Evolutionary conservation across 2,888 invertebrate genomes (phyloP), one percentile per base, ranked within the genome.

Genomic region (Adineta ricciae): DNA sequence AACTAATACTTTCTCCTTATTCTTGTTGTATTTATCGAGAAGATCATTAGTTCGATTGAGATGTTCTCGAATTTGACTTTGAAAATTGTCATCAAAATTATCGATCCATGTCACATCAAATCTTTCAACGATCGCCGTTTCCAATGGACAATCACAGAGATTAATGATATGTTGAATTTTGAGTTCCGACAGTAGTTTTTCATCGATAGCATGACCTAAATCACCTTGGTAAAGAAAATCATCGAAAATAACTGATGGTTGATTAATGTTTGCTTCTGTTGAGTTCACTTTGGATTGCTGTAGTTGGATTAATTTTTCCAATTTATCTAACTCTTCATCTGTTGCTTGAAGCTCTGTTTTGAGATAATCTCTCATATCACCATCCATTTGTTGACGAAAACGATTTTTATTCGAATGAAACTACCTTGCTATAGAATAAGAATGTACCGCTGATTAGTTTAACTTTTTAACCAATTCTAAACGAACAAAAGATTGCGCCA

Each of bases 211-310:
- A 41, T 78, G 78, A 41, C n/a, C 78, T 14, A 78, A 78, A 78
- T 78, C 78, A 2, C 78, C 78, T n/a, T 41, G 78, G n/a, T 41
- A 78, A n/a, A 78, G 41, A 78, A 78, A 78, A 78, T 78, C 7
- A 41, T 78, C 78, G n/a, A 78, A 24, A 41, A 78, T 19, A 78
- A 78, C 8, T 0, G 78, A 78, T n/a, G 78, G 78, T n/a, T 64
- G n/a, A 27, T 3, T 21, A 21, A 8, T 1, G 38, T 38, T 73
- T 24, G 1, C 21, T 7, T 21, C 0, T 5, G 1, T 2, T 38
- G 5, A 32, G 38, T 38, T 38, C 7, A 21, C 8, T 38, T 38
- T 73, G 7, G 36, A 11, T 38, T 36, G 19, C 24, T 38, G 73
- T 21, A 73, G 21, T 73, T 73, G 36, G 9, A 38, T 32, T 73